phyloP scores from a whole-genome alignment of 2,888 invertebrate genomes.

The Corbicula japonica region DNA sequence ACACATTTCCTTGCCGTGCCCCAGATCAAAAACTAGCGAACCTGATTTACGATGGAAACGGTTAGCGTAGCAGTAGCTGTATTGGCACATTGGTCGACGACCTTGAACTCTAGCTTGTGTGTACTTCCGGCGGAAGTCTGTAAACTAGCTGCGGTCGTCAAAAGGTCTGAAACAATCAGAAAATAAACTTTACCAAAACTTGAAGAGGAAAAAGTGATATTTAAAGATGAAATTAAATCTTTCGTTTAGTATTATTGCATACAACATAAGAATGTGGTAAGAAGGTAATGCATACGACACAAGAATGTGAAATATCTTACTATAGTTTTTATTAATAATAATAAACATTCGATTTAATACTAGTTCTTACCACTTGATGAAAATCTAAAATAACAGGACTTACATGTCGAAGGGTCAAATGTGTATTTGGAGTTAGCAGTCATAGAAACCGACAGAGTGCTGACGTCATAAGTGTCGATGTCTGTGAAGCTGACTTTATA shows the following conservation, averaged over 20 bases:
- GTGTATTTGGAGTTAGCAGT: conserved; percentile 21
- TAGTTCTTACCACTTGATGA: too few relatives aligned
- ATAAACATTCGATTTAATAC: too few relatives aligned
- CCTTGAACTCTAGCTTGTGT: conserved; percentile 9
- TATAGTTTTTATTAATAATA: too few relatives aligned
- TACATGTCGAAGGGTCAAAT: conserved; percentile 33
- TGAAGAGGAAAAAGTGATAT: too few relatives aligned
- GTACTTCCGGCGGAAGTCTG: neutral
- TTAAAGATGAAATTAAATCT: too few relatives aligned
- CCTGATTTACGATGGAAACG: conserved; percentile 30
- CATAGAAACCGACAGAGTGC: conserved; percentile 17
- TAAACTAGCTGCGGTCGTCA: conserved; percentile 5
- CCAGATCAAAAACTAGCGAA: too few relatives aligned
- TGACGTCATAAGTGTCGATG: conserved; percentile 29
- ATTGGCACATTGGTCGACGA: conserved; percentile 31
- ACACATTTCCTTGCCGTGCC: too few relatives aligned
- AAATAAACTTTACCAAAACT: too few relatives aligned
- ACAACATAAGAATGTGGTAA: neutral
- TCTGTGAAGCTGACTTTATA: conserved; percentile 27
- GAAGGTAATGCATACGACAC: too few relatives aligned
- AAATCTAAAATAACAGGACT: conserved; percentile 15
- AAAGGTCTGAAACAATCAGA: conserved; percentile 16
- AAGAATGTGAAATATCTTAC: too few relatives aligned
- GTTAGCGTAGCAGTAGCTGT: conserved; percentile 23
- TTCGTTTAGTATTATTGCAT: too few relatives aligned